Evolutionary conservation across 2,113 vertebrate genomes (phyloP).

Genomic region (Genyomyrus donnyi): DNA sequence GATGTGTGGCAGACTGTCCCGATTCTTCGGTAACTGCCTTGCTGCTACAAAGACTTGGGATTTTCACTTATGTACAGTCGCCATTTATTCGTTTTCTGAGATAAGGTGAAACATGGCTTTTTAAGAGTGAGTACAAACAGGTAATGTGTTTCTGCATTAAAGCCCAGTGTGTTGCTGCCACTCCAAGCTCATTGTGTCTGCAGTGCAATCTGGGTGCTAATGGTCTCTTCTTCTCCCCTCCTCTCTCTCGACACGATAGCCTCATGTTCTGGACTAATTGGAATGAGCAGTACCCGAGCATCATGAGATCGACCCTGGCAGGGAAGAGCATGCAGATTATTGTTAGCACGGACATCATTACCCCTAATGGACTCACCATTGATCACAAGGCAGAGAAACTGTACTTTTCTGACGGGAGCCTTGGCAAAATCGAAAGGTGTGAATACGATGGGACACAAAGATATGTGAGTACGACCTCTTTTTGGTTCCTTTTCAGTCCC

Average conservation of each 20-base stretch:
- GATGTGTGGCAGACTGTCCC: not conserved
- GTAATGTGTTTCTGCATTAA: not conserved
- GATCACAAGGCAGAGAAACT: constrained; percentile 90
- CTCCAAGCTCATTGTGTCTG: not conserved
- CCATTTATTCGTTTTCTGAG: not conserved
- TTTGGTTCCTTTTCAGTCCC: not conserved
- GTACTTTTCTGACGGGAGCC: constrained; percentile 90
- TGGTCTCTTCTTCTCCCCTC: not conserved
- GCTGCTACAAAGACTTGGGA: not conserved
- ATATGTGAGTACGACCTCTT: constrained; percentile 73
- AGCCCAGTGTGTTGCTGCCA: not conserved
- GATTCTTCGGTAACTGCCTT: not conserved
- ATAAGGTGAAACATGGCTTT: not conserved
- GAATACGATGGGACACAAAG: constrained; percentile 91
- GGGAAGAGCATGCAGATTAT: constrained; percentile 86
- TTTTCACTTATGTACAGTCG: not conserved
- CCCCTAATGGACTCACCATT: constrained; percentile 90
- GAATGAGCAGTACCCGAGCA: constrained; percentile 95
- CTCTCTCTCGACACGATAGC: constrained; percentile 49
- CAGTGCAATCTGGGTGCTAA: not conserved
- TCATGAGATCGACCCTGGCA: constrained; percentile 84
- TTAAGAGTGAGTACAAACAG: not conserved
- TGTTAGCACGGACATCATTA: constrained; percentile 82
- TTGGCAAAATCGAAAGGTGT: constrained; percentile 92
- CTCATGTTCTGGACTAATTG: constrained; percentile 99